Evolutionary conservation across 2,113 vertebrate species (phyloP), one percentile per base, ranked within the genome.

Genomic region (Cynopterus brachyotis): DNA sequence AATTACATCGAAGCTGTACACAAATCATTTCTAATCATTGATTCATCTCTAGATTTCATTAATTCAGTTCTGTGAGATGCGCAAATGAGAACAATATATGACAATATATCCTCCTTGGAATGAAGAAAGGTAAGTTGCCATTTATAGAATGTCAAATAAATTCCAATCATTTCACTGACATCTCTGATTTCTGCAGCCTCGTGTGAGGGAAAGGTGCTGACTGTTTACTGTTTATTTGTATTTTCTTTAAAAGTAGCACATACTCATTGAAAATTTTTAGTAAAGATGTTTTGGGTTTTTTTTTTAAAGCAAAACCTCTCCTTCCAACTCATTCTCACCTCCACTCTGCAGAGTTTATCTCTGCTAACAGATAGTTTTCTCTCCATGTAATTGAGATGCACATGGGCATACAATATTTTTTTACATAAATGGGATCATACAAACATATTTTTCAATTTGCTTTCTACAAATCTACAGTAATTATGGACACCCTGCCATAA

Each of bases 211-310:
- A 1, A 4, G 4, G 53, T 57, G 30, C 9, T 47, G 32, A 47
- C 19, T 66, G 70, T 40, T 55, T 17, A 57, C 40, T n/a, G n/a
- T n/a, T n/a, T n/a, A n/a, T n/a, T n/a, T 80, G 28, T 10, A 55
- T 75, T 88, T 86, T 82, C 91, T 87, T 87, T 82, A 64, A 82
- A 87, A 76, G 37, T 40, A 78, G 47, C 30, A 91, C 26, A 70
- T 76, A 6, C 12, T 88, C 55, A 53, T 42, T 88, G 62, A 91
- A 91, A 88, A 59, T 64, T 85, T 93, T 30, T 57, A 76, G 37
- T 28, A 37, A 67, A 78, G 37, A 78, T 35, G 42, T n/a, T 45
- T 15, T 30, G 50, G 50, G 50, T 0, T 50, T 50, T 67, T 57
- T 72, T 64, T 62, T 40, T 16, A 59, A 62, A 16, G 9, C 40